phyloP scores from a whole-genome alignment of 2,113 vertebrate species.

The Orientallactaga bullata region DNA sequence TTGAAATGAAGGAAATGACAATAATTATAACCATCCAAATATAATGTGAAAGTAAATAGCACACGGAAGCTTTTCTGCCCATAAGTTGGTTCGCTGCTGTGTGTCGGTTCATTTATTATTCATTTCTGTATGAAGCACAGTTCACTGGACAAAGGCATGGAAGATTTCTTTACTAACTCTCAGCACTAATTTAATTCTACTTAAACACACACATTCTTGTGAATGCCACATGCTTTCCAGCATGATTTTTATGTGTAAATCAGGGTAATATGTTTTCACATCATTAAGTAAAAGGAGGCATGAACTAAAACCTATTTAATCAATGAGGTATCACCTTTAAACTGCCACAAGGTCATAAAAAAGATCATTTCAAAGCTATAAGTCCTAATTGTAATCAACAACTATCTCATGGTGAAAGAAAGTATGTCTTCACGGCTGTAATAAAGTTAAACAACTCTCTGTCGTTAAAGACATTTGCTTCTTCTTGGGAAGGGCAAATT shows the following conservation, averaged over 20 bases:
- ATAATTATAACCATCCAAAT: constrained; percentile 73
- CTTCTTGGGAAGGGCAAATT: constrained; percentile 31
- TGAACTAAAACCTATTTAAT: constrained; percentile 94
- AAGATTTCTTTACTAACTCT: constrained; percentile 93
- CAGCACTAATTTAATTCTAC: constrained; percentile 93
- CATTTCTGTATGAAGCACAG: constrained; percentile 87
- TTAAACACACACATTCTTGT: constrained; percentile 92
- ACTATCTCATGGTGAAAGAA: constrained; percentile 89
- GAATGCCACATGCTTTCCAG: constrained; percentile 91
- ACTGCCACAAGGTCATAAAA: constrained; percentile 94
- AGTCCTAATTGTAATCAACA: constrained; percentile 95
- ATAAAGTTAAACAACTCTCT: constrained; percentile 83
- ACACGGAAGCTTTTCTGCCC: constrained; percentile 51
- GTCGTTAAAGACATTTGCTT: constrained; percentile 70
- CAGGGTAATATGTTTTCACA: constrained; percentile 94
- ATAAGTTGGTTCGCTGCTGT: constrained; percentile 66
- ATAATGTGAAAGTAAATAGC: constrained; percentile 77
- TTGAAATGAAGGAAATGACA: constrained; percentile 55
- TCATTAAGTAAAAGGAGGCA: constrained; percentile 95
- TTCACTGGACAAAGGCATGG: constrained; percentile 88
- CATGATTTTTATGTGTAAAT: constrained; percentile 94
- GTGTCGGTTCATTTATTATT: constrained; percentile 88
- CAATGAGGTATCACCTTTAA: constrained; percentile 94
- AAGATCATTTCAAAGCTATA: constrained; percentile 92
- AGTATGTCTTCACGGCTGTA: constrained; percentile 79